phyloP scores from a whole-genome alignment of 2,888 invertebrate genomes.

The Andrena bicolor region DNA sequence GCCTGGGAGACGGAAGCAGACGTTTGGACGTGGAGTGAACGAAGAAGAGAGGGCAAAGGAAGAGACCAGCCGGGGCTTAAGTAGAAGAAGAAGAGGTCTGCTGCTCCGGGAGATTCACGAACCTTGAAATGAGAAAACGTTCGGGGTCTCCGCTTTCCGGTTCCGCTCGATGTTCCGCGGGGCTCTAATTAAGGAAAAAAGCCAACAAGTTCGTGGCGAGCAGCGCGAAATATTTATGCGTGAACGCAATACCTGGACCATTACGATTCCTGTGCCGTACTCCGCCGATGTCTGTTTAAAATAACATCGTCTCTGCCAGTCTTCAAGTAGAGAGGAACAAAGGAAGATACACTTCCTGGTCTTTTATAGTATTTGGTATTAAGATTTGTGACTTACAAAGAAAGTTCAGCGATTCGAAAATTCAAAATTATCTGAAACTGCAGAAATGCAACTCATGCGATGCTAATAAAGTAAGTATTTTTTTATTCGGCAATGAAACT shows the following conservation, averaged over 20 bases:
- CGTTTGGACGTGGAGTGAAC: constrained; percentile 50
- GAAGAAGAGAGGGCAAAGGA: constrained; percentile 39
- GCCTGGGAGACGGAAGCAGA: constrained; percentile 68
- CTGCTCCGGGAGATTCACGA: constrained; percentile 59
- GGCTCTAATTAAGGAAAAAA: constrained; percentile 61
- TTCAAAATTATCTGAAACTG: too few species aligned
- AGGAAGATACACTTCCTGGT: too few species aligned
- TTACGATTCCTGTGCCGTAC: background rate
- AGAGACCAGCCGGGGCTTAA: constrained; percentile 36
- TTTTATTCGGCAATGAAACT: too few species aligned
- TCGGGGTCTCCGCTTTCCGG: constrained; percentile 46
- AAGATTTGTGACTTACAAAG: background rate
- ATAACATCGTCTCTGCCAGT: background rate
- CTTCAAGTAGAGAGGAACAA: background rate
- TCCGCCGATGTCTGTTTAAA: background rate
- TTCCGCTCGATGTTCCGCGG: constrained; percentile 35
- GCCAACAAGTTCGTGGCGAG: constrained; percentile 34
- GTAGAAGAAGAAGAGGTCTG: constrained; percentile 57
- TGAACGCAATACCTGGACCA: background rate
- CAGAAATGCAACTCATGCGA: too few species aligned
- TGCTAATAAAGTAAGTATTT: too few species aligned
- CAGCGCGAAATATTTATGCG: constrained; percentile 50
- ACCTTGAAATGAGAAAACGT: constrained; percentile 66
- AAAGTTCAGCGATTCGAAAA: too few species aligned
- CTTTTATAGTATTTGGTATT: background rate